Percentiles rank a stretch among this genome's conserved stretches.
These are phyloP conservation scores for Natrix natrix DNA, from an alignment of 2,797 vertebrate species.

Conservation along the genomic window DNA sequence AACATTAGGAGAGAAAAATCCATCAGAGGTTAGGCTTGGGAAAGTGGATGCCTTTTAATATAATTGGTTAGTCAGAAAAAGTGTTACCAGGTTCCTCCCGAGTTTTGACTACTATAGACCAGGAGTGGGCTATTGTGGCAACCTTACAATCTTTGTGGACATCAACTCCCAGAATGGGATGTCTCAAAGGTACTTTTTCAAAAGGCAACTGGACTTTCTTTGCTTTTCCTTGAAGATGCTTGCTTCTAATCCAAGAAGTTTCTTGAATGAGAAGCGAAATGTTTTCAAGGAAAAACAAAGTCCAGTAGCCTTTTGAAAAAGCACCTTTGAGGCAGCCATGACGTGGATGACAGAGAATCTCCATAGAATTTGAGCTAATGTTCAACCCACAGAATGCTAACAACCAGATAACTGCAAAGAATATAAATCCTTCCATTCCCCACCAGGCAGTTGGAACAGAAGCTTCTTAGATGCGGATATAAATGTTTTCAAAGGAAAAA, in stretches of 20 bases:
- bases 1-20: neutral
- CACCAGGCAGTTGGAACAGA: neutral
- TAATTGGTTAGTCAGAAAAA: neutral
- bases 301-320: neutral
- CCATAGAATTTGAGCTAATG: neutral
- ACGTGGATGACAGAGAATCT: neutral
- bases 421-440: neutral
- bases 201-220: too few relatives aligned
- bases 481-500: neutral
- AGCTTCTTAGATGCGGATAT: neutral
- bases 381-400: too few relatives aligned
- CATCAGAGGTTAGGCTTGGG: neutral
- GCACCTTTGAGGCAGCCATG: neutral
- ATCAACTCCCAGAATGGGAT: neutral
- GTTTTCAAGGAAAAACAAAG: neutral
- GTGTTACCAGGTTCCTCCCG: neutral
- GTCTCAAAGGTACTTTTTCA: neutral
- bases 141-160: neutral
- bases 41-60: neutral
- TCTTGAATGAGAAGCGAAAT: neutral
- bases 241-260: neutral
- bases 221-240: neutral
- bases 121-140: neutral
- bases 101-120: neutral
- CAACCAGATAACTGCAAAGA: too few relatives aligned